These are phyloP conservation scores for Arctopsyche grandis DNA, from an alignment of 1,140 invertebrate species.

Conservation along the genomic window DNA sequence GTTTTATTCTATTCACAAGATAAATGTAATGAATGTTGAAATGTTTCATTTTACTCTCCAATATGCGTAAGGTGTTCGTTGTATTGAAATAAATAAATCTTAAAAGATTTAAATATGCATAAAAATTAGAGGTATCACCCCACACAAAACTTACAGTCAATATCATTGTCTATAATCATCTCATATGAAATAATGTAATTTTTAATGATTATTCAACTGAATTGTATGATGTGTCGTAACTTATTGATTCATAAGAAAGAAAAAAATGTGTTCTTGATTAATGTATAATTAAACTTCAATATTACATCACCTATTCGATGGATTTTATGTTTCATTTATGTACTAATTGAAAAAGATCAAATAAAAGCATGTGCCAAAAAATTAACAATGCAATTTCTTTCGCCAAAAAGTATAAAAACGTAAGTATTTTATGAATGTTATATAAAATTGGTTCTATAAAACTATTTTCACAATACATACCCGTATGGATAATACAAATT, in stretches of 20 bases:
- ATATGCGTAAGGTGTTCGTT: background rate
- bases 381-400: background rate
- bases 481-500: too few species aligned
- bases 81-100: background rate
- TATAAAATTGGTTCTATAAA: too few species aligned
- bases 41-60: background rate
- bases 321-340: slow-evolving; percentile 19
- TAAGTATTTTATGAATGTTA: too few species aligned
- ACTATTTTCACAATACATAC: too few species aligned
- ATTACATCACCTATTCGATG: slow-evolving; percentile 8
- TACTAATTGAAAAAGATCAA: slow-evolving; percentile 20
- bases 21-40: background rate
- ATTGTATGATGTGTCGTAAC: background rate
- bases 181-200: background rate
- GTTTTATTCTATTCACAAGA: background rate
- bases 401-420: background rate
- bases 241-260: background rate
- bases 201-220: background rate
- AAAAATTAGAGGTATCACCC: too few species aligned
- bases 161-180: slow-evolving; percentile 11
- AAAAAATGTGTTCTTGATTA: slow-evolving; percentile 10
- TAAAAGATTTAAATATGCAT: too few species aligned
- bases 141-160: background rate
- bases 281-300: slow-evolving; percentile 8
- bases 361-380: slow-evolving; percentile 25